These are phyloP conservation scores for Elephantulus edwardii DNA, from an alignment of 2,113 vertebrate genomes.

Conservation along the genomic window DNA sequence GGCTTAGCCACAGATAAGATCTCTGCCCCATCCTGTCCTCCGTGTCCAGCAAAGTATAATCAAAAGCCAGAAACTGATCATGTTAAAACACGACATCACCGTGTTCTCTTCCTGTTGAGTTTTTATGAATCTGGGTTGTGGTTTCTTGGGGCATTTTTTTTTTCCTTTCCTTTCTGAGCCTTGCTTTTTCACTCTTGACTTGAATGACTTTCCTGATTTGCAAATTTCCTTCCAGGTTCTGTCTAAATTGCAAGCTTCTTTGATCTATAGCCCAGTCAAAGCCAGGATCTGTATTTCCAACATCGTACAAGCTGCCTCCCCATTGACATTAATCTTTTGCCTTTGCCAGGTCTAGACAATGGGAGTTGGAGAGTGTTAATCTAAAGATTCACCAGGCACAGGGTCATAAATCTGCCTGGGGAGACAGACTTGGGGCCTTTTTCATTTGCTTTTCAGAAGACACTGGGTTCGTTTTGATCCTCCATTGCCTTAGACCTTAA, in stretches of 20 bases:
- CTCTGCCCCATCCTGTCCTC: not conserved
- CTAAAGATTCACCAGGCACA: conserved; percentile 60
- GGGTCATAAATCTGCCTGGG: conserved; percentile 62
- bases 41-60: not conserved
- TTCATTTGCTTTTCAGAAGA: conserved; percentile 57
- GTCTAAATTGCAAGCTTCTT: conserved; percentile 58
- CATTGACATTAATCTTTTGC: conserved; percentile 67
- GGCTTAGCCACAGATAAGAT: not conserved
- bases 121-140: no score
- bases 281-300: conserved; percentile 68
- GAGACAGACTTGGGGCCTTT: conserved; percentile 50
- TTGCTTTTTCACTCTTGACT: conserved; percentile 47
- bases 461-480: conserved; percentile 39
- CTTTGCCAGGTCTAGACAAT: conserved; percentile 64
- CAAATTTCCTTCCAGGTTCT: conserved; percentile 66
- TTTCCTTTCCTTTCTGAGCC: conserved; percentile 53
- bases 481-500: conserved; percentile 43
- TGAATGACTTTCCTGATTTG: conserved; percentile 56
- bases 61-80: not conserved
- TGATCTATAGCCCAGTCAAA: conserved; percentile 68
- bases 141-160: no score
- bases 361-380: conserved; percentile 65
- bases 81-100: not conserved
- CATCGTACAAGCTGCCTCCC: not conserved
- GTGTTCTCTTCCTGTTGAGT: not conserved